Conservation (phyloP, 2,113 vertebrate species). For the Arothron firmamentum region DNA sequence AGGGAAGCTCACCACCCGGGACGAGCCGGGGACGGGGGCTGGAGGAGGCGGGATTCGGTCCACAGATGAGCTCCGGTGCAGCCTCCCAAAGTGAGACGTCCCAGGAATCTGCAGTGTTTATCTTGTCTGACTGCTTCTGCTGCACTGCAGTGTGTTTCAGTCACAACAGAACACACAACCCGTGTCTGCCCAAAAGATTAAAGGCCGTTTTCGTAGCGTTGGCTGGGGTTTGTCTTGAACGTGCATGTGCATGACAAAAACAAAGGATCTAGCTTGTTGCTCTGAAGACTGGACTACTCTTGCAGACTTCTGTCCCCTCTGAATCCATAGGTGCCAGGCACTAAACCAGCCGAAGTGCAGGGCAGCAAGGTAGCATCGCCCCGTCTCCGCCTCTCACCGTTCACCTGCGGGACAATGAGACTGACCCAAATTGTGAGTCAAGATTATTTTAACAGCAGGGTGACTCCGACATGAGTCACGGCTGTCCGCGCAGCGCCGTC, state of each 20-base stretch:
- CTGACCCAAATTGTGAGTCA: constrained; percentile 18
- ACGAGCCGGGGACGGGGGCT: constrained; percentile 8
- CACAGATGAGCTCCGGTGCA: too few species aligned
- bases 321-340: not conserved
- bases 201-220: too few species aligned
- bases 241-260: too few species aligned
- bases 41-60: not conserved
- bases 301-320: not conserved
- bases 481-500: constrained; percentile 42
- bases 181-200: too few species aligned
- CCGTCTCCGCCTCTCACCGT: not conserved
- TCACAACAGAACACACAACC: not conserved
- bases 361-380: not conserved
- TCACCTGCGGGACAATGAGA: constrained; percentile 23
- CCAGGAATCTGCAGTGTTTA: too few species aligned
- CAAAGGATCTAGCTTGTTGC: not conserved
- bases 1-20: constrained; percentile 5
- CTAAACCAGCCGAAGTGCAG: too few species aligned
- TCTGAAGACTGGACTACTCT: too few species aligned
- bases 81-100: too few species aligned
- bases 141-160: not conserved
- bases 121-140: not conserved
- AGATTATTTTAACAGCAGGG: constrained; percentile 47
- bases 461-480: constrained; percentile 53
- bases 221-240: too few species aligned